Base-by-base conservation (phyloP, 2,888 invertebrate species). In the Mycogona germanica region DNA sequence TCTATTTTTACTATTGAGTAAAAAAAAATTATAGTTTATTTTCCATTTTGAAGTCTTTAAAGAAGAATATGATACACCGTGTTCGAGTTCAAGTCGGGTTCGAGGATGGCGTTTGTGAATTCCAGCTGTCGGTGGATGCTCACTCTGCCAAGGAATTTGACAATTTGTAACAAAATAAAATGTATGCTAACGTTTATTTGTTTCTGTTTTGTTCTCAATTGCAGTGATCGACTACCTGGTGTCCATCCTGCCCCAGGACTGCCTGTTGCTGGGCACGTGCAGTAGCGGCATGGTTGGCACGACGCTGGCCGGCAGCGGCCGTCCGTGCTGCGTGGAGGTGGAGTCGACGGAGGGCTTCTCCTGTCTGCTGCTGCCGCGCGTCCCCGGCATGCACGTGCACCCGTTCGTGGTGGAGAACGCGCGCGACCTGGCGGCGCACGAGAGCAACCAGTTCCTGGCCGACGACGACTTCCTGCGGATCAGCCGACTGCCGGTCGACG, bases 231-330 rank as follows among this genome's bases (percentile, higher is more conserved):
- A 55, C 25, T 52, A 52, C 35, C 37, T 55, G 38, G 52, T 55
- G n/a, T 46, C 46, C 4, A 19, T 41, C 5, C 45, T 55, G 25
- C 55, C 55, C 9, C 17, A 37, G 12, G 55, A 55, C 30, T 55
- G 55, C 32, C 52, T 52, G 12, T 41, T 55, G 29, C 41, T 55
- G 19, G 55, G 55, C 21, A 47, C 52, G 9, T 50, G 55, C 40
- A 55, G 50, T 28, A 44, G 40, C 48, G 55, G 55, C 23, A 55
- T 55, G 51, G 41, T 55, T n/a, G 55, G 55, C 35, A 55, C 55
- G n/a, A 48, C 55, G 25, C 29, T 52, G 9, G n/a, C 6, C 6
- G 46, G 50, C 6, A 25, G 23, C 21, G 47, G 49, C 19, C 41
- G 32, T 28, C 48, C 51, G 25, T 32, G 47, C 12, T 51, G 51